phyloP scores from a whole-genome alignment of 2,888 invertebrate species.

The Acanthococcus lagerstroemiae region DNA sequence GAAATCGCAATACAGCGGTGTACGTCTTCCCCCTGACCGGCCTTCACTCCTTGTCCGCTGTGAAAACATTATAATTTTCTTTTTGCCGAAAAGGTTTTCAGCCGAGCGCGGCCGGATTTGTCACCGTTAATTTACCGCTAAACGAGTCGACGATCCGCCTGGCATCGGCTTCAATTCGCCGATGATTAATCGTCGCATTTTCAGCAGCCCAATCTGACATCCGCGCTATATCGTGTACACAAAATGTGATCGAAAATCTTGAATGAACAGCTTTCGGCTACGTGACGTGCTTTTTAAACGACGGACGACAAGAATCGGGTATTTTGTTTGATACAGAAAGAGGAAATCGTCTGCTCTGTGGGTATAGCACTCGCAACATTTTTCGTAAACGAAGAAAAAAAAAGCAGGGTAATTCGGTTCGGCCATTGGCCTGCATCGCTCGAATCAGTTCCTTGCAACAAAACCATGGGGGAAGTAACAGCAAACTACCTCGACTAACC shows the following conservation, averaged over 20 bases:
- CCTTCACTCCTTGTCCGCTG: conserved; percentile 2
- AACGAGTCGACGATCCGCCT: neutral
- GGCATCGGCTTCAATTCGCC: neutral
- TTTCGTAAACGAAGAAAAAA: too few species aligned
- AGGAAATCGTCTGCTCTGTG: too few species aligned
- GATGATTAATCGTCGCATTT: neutral
- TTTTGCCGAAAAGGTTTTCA: conserved; percentile 14
- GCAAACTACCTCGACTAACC: too few species aligned
- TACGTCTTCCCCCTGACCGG: neutral
- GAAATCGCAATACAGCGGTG: conserved; percentile 16
- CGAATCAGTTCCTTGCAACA: too few species aligned
- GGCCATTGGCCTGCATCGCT: too few species aligned
- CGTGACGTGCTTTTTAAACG: too few species aligned
- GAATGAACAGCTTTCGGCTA: too few species aligned
- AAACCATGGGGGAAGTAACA: too few species aligned
- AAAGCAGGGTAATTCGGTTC: too few species aligned
- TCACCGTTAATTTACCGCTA: conserved; percentile 23
- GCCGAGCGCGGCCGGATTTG: conserved; percentile 8
- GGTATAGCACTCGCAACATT: too few species aligned
- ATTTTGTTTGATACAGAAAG: too few species aligned
- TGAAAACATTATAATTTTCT: conserved; percentile 20
- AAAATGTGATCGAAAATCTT: neutral
- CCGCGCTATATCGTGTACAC: neutral
- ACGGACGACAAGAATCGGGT: too few species aligned
- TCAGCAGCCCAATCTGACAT: neutral